Conservation (phyloP, 1,140 invertebrate species). For the Episyrphus balteatus region DNA sequence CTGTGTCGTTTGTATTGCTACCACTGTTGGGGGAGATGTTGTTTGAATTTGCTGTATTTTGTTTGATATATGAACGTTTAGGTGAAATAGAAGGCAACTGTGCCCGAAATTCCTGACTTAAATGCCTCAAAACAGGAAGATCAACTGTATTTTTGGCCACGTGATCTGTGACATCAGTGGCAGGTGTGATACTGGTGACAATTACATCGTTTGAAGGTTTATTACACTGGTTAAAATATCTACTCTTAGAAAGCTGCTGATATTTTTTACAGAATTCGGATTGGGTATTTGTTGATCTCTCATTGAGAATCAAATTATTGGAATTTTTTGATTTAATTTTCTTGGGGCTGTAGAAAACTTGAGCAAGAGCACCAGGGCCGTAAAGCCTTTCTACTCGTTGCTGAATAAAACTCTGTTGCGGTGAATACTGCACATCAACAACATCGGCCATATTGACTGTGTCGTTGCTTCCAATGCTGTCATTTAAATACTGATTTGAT, state of each 20-base stretch:
- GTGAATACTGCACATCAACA: too few relatives aligned
- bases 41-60: neutral
- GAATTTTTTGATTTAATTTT: slow-evolving; percentile 14
- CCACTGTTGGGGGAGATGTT: neutral
- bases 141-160: slow-evolving; percentile 13
- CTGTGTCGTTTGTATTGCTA: too few relatives aligned
- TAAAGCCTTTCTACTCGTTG: slow-evolving; percentile 77
- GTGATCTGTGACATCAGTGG: neutral
- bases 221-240: slow-evolving; percentile 22
- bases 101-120: slow-evolving; percentile 72
- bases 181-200: neutral
- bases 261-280: slow-evolving; percentile 28
- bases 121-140: slow-evolving; percentile 64
- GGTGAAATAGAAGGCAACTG: slow-evolving; percentile 61
- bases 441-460: too few relatives aligned
- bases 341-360: slow-evolving; percentile 66
- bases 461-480: neutral
- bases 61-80: slow-evolving; percentile 24
- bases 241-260: slow-evolving; percentile 29
- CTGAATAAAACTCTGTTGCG: slow-evolving; percentile 64
- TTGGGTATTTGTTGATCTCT: slow-evolving; percentile 21
- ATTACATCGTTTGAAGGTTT: too few relatives aligned
- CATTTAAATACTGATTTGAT: neutral
- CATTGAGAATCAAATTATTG: neutral
- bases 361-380: slow-evolving; percentile 69